phyloP scores from a whole-genome alignment of 2,113 vertebrate genomes.

The Hyaena hyaena region DNA sequence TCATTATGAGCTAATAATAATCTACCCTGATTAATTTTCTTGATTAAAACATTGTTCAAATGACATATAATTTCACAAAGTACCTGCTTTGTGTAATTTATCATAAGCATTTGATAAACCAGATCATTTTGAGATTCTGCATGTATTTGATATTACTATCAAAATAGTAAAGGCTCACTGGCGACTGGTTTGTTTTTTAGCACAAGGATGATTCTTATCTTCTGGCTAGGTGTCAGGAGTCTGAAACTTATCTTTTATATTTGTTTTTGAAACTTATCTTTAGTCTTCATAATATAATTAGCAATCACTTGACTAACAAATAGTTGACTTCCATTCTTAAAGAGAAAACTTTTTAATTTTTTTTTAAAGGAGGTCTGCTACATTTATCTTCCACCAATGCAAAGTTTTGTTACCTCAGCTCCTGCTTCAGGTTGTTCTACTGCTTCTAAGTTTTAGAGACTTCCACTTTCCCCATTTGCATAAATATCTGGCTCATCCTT shows the following conservation, averaged over 20 bases:
- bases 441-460: neutral
- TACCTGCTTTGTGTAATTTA: neutral
- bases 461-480: neutral
- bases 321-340: neutral
- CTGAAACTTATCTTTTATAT: neutral
- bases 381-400: constrained; percentile 17
- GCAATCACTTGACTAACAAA: neutral
- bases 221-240: neutral
- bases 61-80: neutral
- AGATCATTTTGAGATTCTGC: neutral
- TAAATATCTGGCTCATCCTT: constrained; percentile 6
- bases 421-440: neutral
- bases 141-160: neutral
- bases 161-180: neutral
- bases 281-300: neutral
- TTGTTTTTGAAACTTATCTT: neutral
- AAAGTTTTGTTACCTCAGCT: neutral
- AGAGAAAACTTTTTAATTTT: constrained; percentile 2
- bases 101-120: neutral
- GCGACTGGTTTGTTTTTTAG: neutral
- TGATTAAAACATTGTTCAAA: constrained; percentile 14
- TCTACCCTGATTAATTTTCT: neutral
- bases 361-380: neutral
- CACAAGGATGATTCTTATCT: neutral
- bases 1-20: constrained; percentile 33